A percentile compares a stretch with the other conserved stretches of the same genome.
phyloP scores from a whole-genome alignment of 2,888 invertebrate species.

The Drosophila falleni region DNA sequence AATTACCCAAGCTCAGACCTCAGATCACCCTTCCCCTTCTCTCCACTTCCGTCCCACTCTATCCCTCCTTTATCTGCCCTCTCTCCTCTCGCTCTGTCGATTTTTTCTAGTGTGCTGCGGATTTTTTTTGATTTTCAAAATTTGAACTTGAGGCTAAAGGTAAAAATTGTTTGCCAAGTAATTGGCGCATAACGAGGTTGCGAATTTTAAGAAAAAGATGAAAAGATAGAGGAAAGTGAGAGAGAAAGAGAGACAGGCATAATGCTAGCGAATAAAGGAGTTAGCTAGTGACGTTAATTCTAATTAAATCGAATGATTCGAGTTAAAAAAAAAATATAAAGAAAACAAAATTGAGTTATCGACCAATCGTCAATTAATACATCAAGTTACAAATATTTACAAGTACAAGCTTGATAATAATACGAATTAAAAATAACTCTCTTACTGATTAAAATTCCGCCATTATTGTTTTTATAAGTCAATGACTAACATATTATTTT shows the following conservation, averaged over 20 bases:
- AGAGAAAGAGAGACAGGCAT: not conserved
- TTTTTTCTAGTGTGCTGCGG: conserved; percentile 44
- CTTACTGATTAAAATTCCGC: too few species aligned
- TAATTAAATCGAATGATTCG: too few species aligned
- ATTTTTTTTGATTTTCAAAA: conserved; percentile 82
- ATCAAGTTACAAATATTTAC: too few species aligned
- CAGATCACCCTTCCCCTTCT: conserved; percentile 2
- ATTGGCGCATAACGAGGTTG: conserved; percentile 81
- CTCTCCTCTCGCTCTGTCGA: conserved; percentile 1
- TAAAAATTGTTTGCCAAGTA: conserved; percentile 85
- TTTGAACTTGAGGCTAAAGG: conserved; percentile 86
- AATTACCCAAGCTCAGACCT: conserved; percentile 55
- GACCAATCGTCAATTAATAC: too few species aligned
- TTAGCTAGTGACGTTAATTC: too few species aligned
- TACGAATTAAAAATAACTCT: too few species aligned
- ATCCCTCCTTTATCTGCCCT: not conserved
- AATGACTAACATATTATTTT: too few species aligned
- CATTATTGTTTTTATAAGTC: too few species aligned
- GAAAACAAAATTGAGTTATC: too few species aligned
- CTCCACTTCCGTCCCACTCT: not conserved
- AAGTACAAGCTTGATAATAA: too few species aligned
- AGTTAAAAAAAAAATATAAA: too few species aligned
- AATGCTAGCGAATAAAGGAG: not conserved
- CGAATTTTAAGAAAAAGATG: conserved; percentile 33
- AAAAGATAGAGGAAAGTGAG: conserved; percentile 15